Conservation (phyloP, 2,888 invertebrate species). For the Spialia ferax region DNA sequence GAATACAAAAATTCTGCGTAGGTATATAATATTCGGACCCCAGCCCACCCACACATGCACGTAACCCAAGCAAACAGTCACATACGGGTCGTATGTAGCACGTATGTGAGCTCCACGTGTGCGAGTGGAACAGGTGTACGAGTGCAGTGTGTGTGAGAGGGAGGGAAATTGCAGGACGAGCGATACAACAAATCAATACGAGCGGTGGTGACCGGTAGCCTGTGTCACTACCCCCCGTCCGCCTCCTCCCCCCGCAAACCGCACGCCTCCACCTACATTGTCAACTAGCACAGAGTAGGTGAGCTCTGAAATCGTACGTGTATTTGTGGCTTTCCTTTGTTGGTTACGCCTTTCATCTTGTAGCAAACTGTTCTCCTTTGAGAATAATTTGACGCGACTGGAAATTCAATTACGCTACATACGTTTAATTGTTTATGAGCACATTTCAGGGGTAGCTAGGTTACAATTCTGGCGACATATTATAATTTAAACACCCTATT, state of each 20-base stretch:
- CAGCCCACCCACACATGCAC: slow-evolving; percentile 70
- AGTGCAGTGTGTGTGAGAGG: slow-evolving; percentile 65
- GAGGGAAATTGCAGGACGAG: slow-evolving; percentile 83
- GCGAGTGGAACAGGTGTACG: slow-evolving; percentile 70
- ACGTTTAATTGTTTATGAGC: slow-evolving; percentile 32
- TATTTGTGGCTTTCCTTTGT: slow-evolving; percentile 49
- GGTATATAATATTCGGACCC: slow-evolving; percentile 80
- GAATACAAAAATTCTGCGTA: slow-evolving; percentile 72
- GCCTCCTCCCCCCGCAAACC: slow-evolving; percentile 65
- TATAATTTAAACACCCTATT: slow-evolving; percentile 9
- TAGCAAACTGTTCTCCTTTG: slow-evolving; percentile 33
- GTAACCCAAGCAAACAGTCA: slow-evolving; percentile 61
- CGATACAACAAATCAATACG: slow-evolving; percentile 88
- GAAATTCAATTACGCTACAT: slow-evolving; percentile 31
- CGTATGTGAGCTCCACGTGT: slow-evolving; percentile 70
- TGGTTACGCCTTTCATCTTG: slow-evolving; percentile 43
- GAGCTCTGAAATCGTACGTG: slow-evolving; percentile 48
- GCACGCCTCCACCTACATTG: slow-evolving; percentile 84
- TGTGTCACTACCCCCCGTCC: slow-evolving; percentile 78
- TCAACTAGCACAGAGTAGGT: slow-evolving; percentile 78
- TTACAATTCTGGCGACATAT: slow-evolving; percentile 2
- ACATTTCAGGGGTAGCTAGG: slow-evolving; percentile 12
- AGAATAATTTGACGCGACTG: slow-evolving; percentile 35
- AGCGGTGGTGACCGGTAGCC: slow-evolving; percentile 87
- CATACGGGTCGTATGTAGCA: slow-evolving; percentile 72